Evolutionary conservation across 1,140 invertebrate genomes (phyloP).

Genomic region (Parapsyche elsis): DNA sequence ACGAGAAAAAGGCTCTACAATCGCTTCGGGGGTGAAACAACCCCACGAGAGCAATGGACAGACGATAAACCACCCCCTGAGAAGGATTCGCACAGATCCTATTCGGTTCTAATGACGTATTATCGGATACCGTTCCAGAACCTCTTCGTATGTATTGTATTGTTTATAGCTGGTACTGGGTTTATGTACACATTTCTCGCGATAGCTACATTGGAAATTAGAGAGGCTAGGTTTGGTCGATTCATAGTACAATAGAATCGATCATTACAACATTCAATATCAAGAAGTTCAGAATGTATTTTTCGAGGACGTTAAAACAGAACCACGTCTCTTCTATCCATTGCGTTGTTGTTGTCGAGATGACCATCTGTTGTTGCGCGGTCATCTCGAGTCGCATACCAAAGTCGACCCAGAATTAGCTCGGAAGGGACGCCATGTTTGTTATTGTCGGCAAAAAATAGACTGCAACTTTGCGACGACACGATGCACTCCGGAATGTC

Average conservation of each 20-base stretch:
- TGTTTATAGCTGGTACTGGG: too few relatives aligned
- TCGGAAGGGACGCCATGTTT: slow-evolving; percentile 7
- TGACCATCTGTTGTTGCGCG: neutral
- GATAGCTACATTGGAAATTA: too few relatives aligned
- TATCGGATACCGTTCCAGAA: neutral
- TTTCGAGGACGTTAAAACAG: too few relatives aligned
- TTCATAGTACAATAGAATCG: too few relatives aligned
- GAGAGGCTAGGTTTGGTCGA: too few relatives aligned
- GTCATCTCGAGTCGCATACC: neutral
- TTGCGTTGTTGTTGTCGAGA: neutral
- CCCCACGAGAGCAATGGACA: too few relatives aligned
- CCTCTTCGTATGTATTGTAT: neutral
- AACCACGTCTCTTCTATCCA: too few relatives aligned
- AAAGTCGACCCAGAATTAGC: slow-evolving; percentile 21
- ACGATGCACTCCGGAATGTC: neutral
- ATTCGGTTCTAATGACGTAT: slow-evolving; percentile 8
- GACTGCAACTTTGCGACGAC: slow-evolving; percentile 1
- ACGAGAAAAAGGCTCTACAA: slow-evolving; percentile 23
- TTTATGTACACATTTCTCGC: too few relatives aligned
- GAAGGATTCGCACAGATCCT: neutral
- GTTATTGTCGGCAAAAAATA: slow-evolving; percentile 16
- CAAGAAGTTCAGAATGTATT: too few relatives aligned
- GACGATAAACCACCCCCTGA: neutral
- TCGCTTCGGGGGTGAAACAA: neutral
- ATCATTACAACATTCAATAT: too few relatives aligned